Percentiles rank a stretch among this genome's conserved stretches.
Evolutionary conservation across 2,888 invertebrate genomes (phyloP).

Genomic region (Podabrus alpinus): DNA sequence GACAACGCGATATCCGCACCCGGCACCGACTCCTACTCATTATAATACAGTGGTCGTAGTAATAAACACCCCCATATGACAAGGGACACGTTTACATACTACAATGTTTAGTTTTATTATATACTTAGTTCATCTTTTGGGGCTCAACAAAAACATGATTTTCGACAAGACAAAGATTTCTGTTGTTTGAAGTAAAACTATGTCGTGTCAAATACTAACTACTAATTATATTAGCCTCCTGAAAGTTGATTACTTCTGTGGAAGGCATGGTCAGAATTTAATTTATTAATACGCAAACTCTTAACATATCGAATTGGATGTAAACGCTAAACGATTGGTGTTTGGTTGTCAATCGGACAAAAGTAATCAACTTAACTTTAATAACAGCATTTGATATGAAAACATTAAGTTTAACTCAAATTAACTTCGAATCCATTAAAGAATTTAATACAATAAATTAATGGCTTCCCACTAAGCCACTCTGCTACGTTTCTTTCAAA

Average conservation of each 20-base stretch:
- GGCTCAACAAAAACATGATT: not conserved
- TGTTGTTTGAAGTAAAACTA: no score
- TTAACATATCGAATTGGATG: not conserved
- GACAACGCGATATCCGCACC: conserved; percentile 40
- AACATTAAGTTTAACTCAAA: no score
- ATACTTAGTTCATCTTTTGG: conserved; percentile 15
- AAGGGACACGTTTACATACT: conserved; percentile 27
- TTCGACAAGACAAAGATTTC: not conserved
- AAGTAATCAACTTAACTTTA: not conserved
- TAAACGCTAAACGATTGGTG: not conserved
- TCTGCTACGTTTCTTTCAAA: no score
- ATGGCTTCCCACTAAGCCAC: no score
- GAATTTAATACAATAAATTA: no score
- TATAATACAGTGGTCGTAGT: conserved; percentile 34
- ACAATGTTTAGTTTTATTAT: conserved; percentile 29
- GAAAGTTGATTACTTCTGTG: not conserved
- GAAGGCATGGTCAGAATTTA: not conserved
- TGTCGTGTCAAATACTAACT: not conserved
- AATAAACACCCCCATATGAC: conserved; percentile 34
- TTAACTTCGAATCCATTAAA: no score
- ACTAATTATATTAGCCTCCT: not conserved
- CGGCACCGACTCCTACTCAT: conserved; percentile 36
- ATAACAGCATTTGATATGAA: not conserved
- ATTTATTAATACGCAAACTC: not conserved
- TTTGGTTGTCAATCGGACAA: not conserved